Percentiles rank a stretch among this genome's conserved stretches.
phyloP scores from a whole-genome alignment of 2,888 invertebrate species.

The Zele albiditarsus region DNA sequence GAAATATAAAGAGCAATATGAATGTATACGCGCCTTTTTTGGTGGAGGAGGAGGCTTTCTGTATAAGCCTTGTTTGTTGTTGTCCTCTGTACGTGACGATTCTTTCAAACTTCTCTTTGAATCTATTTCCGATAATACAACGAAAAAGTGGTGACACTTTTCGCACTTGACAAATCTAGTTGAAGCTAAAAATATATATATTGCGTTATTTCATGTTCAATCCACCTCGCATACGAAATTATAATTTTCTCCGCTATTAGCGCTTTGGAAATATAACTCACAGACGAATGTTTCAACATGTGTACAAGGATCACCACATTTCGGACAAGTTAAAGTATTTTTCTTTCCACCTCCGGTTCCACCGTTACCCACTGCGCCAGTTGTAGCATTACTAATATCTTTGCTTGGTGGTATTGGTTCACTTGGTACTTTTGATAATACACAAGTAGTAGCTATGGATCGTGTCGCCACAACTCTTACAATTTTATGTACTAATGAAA shows the following conservation, averaged over 20 bases:
- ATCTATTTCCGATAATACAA: slow-evolving; percentile 94
- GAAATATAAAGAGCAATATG: slow-evolving; percentile 24
- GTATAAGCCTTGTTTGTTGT: slow-evolving; percentile 79
- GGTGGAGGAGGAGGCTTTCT: slow-evolving; percentile 95
- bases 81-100: slow-evolving; percentile 78
- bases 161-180: slow-evolving; percentile 98
- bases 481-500: slow-evolving; percentile 66
- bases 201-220: slow-evolving; percentile 4
- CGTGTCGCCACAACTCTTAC: slow-evolving; percentile 65
- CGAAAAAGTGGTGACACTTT: slow-evolving; percentile 98
- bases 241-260: slow-evolving; percentile 4
- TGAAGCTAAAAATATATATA: slow-evolving; percentile 75
- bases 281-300: slow-evolving; percentile 98
- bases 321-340: slow-evolving; percentile 91
- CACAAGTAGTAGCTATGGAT: slow-evolving; percentile 60
- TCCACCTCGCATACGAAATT: not conserved
- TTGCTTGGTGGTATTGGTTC: slow-evolving; percentile 67
- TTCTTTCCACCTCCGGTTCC: slow-evolving; percentile 80
- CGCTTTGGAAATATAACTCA: slow-evolving; percentile 69
- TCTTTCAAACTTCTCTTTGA: slow-evolving; percentile 90
- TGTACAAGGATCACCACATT: slow-evolving; percentile 97
- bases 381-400: slow-evolving; percentile 53
- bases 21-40: slow-evolving; percentile 78
- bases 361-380: slow-evolving; percentile 47
- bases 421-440: slow-evolving; percentile 64